phyloP scores from a whole-genome alignment of 2,888 invertebrate genomes.

The Andrena hattorfiana region DNA sequence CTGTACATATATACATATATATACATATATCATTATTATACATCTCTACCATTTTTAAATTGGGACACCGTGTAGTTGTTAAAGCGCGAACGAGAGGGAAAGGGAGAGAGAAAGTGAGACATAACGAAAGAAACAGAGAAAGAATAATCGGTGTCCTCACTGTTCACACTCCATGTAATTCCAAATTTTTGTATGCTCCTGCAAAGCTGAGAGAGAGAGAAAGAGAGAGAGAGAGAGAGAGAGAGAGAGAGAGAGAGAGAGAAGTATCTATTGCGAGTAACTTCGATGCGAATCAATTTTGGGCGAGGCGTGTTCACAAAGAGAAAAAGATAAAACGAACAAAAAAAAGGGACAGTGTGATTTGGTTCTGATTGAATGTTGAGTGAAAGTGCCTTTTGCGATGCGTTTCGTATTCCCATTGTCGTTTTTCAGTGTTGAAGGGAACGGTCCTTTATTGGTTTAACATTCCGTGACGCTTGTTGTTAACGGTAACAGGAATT shows the following conservation, averaged over 20 bases:
- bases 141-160: slow-evolving; percentile 34
- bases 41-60: slow-evolving; percentile 68
- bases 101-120: not conserved
- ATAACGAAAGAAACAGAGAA: not conserved
- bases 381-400: slow-evolving; percentile 78
- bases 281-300: not conserved
- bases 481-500: not conserved
- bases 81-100: not conserved
- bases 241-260: not conserved
- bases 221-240: slow-evolving; percentile 6
- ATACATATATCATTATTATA: slow-evolving; percentile 51
- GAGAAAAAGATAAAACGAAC: not conserved
- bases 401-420: slow-evolving; percentile 56
- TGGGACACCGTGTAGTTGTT: slow-evolving; percentile 55
- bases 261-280: slow-evolving; percentile 7
- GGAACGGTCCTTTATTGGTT: slow-evolving; percentile 35
- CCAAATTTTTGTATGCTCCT: slow-evolving; percentile 64
- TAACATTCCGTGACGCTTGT: slow-evolving; percentile 1
- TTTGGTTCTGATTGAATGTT: slow-evolving; percentile 68
- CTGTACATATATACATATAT: slow-evolving; percentile 55
- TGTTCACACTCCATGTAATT: slow-evolving; percentile 63
- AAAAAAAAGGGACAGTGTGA: slow-evolving; percentile 17
- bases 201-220: slow-evolving; percentile 35
- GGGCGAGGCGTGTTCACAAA: slow-evolving; percentile 6
- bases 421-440: slow-evolving; percentile 55